phyloP scores from a whole-genome alignment of 2,113 vertebrate species.

The Hydropotes inermis region DNA sequence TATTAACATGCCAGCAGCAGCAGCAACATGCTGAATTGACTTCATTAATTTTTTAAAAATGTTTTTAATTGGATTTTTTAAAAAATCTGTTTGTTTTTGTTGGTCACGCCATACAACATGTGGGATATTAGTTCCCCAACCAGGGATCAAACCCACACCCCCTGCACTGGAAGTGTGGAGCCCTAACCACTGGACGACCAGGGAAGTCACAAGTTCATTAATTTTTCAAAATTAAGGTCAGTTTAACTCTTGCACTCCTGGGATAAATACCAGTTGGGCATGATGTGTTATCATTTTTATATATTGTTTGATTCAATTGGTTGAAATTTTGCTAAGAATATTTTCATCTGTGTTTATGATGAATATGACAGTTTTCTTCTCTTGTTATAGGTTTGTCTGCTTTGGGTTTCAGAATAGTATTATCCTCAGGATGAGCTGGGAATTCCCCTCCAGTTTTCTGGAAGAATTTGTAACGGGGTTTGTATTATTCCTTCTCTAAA shows the following conservation, averaged over 20 bases:
- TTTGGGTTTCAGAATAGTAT: not conserved
- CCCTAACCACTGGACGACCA: not conserved
- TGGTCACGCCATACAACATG: not conserved
- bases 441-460: not conserved
- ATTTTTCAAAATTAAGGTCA: not conserved
- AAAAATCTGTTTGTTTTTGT: not conserved
- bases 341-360: not conserved
- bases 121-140: not conserved
- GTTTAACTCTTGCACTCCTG: not conserved
- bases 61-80: not conserved
- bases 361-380: not conserved
- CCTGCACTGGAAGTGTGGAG: not conserved
- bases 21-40: not conserved
- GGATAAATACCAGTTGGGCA: not conserved
- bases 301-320: not conserved
- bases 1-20: not conserved
- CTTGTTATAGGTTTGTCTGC: not conserved
- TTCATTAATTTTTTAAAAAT: not conserved
- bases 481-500: not conserved
- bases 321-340: not conserved
- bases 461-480: not conserved
- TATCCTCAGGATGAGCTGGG: not conserved
- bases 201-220: not conserved
- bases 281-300: not conserved
- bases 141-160: not conserved